Evolutionary conservation across 1,140 invertebrate species (phyloP).

Genomic region (Lethocerus indicus): DNA sequence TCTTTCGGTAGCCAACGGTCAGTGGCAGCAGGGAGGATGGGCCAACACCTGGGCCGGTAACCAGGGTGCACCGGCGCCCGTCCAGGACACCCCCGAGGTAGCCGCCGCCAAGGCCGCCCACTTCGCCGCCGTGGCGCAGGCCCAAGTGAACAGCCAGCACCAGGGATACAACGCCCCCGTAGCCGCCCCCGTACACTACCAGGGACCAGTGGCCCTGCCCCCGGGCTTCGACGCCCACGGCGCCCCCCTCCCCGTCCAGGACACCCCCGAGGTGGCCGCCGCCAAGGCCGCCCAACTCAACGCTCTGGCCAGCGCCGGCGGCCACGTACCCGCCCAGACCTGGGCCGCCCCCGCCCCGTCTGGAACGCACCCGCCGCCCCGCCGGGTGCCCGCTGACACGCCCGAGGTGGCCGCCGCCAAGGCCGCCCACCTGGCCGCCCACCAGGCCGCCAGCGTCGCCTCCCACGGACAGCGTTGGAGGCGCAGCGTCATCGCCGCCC

Average conservation of each 20-base stretch:
- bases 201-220: conserved; percentile 3
- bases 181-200: conserved; percentile 25
- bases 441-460: conserved; percentile 25
- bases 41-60: background rate
- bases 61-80: background rate
- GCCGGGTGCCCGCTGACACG: conserved; percentile 26
- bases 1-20: too few species aligned
- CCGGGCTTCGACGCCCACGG: conserved; percentile 28
- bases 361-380: background rate
- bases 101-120: conserved; percentile 19
- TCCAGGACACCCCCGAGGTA: conserved; percentile 20
- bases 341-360: conserved; percentile 1
- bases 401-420: conserved; percentile 38
- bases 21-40: too few species aligned
- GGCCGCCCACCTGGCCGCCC: conserved; percentile 29
- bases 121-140: conserved; percentile 13
- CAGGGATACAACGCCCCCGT: too few species aligned
- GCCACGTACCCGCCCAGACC: conserved; percentile 18
- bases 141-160: conserved; percentile 1
- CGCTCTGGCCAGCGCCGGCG: conserved; percentile 18
- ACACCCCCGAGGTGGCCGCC: conserved; percentile 17
- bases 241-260: conserved; percentile 18
- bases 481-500: conserved; percentile 3
- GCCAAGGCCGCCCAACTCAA: conserved; percentile 34
- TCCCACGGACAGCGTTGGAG: background rate